Evolutionary conservation across 1,140 invertebrate species (phyloP).

Genomic region (Drosophila quadrilineata): DNA sequence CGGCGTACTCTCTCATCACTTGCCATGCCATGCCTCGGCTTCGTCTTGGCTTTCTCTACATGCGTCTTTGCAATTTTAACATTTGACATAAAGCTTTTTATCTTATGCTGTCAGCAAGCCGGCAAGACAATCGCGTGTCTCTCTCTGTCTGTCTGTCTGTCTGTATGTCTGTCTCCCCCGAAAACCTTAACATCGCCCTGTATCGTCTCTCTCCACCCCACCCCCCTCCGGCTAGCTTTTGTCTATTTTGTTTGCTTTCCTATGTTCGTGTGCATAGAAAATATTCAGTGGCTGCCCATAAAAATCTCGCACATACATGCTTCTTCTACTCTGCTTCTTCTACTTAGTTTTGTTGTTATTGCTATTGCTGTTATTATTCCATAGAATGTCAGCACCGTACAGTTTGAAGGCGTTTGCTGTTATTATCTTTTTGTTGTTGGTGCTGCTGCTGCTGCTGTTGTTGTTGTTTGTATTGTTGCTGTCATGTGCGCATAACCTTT

Average conservation of each 20-base stretch:
- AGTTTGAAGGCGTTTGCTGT: constrained; percentile 38
- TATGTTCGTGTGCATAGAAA: constrained; percentile 37
- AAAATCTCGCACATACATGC: constrained; percentile 67
- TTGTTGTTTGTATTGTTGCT: constrained; percentile 22
- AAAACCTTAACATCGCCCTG: too few relatives aligned
- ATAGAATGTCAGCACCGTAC: constrained; percentile 33
- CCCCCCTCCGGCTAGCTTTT: too few relatives aligned
- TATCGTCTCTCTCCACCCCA: too few relatives aligned
- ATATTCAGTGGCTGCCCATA: constrained; percentile 70
- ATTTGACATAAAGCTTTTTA: constrained; percentile 79
- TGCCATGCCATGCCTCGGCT: too few relatives aligned
- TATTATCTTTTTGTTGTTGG: constrained; percentile 29
- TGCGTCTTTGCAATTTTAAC: constrained; percentile 57
- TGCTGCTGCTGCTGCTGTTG: constrained; percentile 5
- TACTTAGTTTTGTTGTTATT: constrained; percentile 29
- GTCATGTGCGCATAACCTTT: constrained; percentile 54
- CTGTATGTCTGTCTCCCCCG: too few relatives aligned
- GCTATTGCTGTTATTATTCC: background rate
- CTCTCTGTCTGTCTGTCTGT: constrained; percentile 58
- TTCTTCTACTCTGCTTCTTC: too few relatives aligned
- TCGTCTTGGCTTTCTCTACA: constrained; percentile 56
- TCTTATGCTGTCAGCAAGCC: constrained; percentile 63
- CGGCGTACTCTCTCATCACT: too few relatives aligned
- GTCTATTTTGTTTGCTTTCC: too few relatives aligned
- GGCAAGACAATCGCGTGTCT: constrained; percentile 68